A percentile compares a stretch with the other conserved stretches of the same genome.
These are phyloP conservation scores for Acropternis orthonyx DNA, from an alignment of 2,797 vertebrate species.

Conservation along the genomic window DNA sequence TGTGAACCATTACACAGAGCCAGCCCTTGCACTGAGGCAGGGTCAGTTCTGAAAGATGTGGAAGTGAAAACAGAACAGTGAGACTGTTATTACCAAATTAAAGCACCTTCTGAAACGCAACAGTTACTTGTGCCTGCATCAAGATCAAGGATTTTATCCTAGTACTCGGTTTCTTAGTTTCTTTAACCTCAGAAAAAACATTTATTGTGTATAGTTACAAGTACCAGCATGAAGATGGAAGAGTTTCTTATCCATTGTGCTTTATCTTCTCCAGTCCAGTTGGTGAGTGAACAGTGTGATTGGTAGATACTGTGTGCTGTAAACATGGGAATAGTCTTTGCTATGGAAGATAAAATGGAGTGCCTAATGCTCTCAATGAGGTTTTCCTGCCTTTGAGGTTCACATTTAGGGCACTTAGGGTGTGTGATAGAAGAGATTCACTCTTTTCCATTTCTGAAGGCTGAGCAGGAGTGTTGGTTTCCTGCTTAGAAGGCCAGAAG, in stretches of 20 bases:
- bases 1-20: background rate
- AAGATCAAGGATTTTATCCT: background rate
- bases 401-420: background rate
- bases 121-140: background rate
- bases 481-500: background rate
- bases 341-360: background rate
- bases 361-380: background rate
- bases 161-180: slow-evolving; percentile 45
- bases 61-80: background rate
- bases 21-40: fast-evolving
- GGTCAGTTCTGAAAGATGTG: background rate
- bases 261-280: slow-evolving; percentile 96
- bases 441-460: background rate
- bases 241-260: slow-evolving; percentile 93
- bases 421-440: background rate
- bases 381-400: background rate
- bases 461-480: background rate
- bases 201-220: slow-evolving; percentile 98
- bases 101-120: background rate
- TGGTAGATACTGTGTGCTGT: background rate
- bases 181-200: slow-evolving; percentile 88
- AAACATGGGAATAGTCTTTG: background rate
- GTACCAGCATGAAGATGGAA: slow-evolving; percentile 92
- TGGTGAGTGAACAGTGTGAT: slow-evolving; percentile 78
- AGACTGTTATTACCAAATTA: background rate